These are phyloP conservation scores for Hycleus phaleratus DNA, from an alignment of 1,140 invertebrate genomes.

Conservation along the genomic window DNA sequence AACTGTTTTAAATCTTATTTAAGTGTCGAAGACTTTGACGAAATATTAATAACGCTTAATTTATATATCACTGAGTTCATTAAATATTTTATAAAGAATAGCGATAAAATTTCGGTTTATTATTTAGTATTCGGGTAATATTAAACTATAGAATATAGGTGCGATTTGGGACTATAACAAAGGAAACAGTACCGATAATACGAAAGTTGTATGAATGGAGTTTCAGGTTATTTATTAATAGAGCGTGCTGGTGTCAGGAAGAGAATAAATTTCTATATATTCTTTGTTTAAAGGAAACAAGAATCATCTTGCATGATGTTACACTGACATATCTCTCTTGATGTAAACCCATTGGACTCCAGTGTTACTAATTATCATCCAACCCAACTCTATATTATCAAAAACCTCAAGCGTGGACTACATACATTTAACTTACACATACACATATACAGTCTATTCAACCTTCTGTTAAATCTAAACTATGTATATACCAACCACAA, in stretches of 20 bases:
- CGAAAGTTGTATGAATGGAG: slow-evolving; percentile 7
- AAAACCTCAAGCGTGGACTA: slow-evolving; percentile 9
- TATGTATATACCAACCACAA: no score
- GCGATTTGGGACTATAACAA: slow-evolving; percentile 4
- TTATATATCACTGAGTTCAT: neutral
- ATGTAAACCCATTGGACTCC: slow-evolving; percentile 5
- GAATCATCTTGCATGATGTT: neutral
- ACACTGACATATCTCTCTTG: slow-evolving; percentile 6
- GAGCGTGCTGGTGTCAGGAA: neutral
- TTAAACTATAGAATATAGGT: slow-evolving; percentile 7
- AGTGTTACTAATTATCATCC: slow-evolving; percentile 13
- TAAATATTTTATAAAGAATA: neutral
- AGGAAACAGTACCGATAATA: slow-evolving; percentile 4
- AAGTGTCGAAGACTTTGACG: neutral
- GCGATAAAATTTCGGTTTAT: slow-evolving; percentile 3
- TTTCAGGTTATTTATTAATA: slow-evolving; percentile 5
- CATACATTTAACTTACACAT: slow-evolving; percentile 8
- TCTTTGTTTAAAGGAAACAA: no score
- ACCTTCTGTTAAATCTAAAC: slow-evolving; percentile 2
- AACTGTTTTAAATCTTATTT: slow-evolving; percentile 1
- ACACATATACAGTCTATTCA: neutral
- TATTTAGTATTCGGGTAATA: neutral
- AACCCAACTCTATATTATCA: slow-evolving; percentile 4
- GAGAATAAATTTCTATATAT: no score
- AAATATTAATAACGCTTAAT: slow-evolving; percentile 9